Percentiles rank a stretch among this genome's conserved stretches.
These are phyloP conservation scores for Spinus pinus DNA, from an alignment of 2,797 vertebrate species.

Conservation along the genomic window DNA sequence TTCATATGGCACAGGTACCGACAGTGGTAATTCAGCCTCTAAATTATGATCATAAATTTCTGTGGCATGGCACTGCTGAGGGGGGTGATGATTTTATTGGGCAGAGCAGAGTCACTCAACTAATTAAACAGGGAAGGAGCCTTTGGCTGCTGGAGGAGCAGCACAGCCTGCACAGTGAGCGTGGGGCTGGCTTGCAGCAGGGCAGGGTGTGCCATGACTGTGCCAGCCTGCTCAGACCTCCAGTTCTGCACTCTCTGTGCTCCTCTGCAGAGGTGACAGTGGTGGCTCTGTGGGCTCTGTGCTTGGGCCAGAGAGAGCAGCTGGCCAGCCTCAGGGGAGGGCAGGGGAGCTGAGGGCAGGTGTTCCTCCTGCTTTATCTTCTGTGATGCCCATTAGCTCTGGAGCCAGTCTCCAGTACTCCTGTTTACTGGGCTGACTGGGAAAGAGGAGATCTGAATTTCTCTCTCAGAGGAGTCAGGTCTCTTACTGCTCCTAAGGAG, in stretches of 20 bases:
- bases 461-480: fast-evolving
- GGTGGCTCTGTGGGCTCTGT: not conserved
- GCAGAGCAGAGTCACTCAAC: constrained; percentile 39
- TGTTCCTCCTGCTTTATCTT: not conserved
- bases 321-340: fast-evolving
- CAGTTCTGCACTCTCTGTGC: fast-evolving
- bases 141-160: not conserved
- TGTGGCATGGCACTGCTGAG: constrained; percentile 46
- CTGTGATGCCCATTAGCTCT: fast-evolving
- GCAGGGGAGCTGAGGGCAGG: fast-evolving
- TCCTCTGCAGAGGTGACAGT: not conserved
- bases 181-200: fast-evolving
- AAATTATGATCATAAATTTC: constrained; percentile 73
- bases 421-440: not conserved
- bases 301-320: not conserved
- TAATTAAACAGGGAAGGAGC: constrained; percentile 43
- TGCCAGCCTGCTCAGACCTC: fast-evolving
- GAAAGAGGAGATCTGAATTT: not conserved
- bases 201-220: not conserved
- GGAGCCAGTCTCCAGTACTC: not conserved
- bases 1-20: constrained; percentile 60
- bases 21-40: constrained; percentile 65
- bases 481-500: not conserved
- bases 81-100: constrained; percentile 54
- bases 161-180: not conserved